phyloP scores from a whole-genome alignment of 2,888 invertebrate species.

The Phaonia tiefii region DNA sequence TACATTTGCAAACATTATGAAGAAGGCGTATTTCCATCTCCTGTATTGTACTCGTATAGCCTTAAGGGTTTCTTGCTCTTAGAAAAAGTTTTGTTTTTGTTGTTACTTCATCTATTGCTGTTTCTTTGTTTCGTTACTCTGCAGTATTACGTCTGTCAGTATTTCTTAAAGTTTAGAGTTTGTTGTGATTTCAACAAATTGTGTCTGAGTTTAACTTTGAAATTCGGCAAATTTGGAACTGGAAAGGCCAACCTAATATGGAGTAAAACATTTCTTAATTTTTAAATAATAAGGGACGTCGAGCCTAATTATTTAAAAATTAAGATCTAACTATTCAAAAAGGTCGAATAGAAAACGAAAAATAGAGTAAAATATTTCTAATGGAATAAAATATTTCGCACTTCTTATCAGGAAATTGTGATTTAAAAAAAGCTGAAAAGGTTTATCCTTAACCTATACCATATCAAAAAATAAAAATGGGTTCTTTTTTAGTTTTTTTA shows the following conservation, averaged over 20 bases:
- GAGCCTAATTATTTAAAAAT: too few relatives aligned
- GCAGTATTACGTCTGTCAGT: background rate
- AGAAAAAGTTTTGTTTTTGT: background rate
- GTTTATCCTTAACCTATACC: too few relatives aligned
- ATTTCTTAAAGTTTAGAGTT: constrained; percentile 17
- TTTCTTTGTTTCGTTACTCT: background rate
- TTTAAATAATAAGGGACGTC: too few relatives aligned
- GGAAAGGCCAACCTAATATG: background rate
- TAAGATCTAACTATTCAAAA: too few relatives aligned
- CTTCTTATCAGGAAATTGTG: too few relatives aligned
- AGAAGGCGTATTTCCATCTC: constrained; percentile 9
- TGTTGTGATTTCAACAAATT: constrained; percentile 13
- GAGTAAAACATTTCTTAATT: too few relatives aligned
- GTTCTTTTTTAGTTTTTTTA: too few relatives aligned
- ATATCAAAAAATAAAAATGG: too few relatives aligned
- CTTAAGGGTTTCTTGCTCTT: constrained; percentile 13
- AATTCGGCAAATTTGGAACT: background rate
- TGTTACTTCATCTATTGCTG: background rate
- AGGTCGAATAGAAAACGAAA: too few relatives aligned
- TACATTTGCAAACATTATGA: constrained; percentile 30
- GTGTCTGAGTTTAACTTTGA: background rate
- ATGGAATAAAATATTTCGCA: too few relatives aligned
- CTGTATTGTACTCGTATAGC: background rate
- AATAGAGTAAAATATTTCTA: too few relatives aligned
- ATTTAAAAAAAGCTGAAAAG: too few relatives aligned